A percentile compares a stretch with the other conserved stretches of the same genome.
Evolutionary conservation across 2,797 vertebrate genomes (phyloP).

Genomic region (Fundulus diaphanus): DNA sequence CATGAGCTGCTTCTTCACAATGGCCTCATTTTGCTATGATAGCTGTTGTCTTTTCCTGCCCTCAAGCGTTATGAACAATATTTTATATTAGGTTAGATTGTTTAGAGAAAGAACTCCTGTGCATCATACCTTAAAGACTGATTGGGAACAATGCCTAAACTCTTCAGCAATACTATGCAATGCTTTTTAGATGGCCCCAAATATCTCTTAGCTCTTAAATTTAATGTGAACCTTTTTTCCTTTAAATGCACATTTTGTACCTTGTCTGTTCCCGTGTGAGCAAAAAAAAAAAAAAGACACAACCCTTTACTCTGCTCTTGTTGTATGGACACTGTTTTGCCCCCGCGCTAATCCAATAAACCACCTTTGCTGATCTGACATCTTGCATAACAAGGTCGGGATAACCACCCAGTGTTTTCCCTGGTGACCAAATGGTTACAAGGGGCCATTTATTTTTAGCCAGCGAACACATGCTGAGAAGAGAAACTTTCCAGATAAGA

Average conservation of each 20-base stretch:
- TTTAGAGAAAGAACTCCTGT: not conserved
- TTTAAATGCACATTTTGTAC: not conserved
- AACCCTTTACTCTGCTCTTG: constrained; percentile 47
- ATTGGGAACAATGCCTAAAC: constrained; percentile 6
- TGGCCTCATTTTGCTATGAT: constrained; percentile 50
- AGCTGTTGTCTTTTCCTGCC: constrained; percentile 28
- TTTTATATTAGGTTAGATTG: not conserved
- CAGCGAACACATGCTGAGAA: constrained; percentile 45
- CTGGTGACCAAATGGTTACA: constrained; percentile 54
- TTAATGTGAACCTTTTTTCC: not conserved
- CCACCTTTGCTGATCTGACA: constrained; percentile 59
- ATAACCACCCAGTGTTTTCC: constrained; percentile 56
- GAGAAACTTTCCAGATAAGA: constrained; percentile 48
- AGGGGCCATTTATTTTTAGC: constrained; percentile 77
- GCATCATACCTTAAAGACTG: not conserved
- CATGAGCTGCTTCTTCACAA: constrained; percentile 47
- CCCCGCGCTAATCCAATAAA: constrained; percentile 71
- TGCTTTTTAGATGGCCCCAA: not conserved
- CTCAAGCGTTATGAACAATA: constrained; percentile 8
- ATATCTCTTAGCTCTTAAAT: not conserved
- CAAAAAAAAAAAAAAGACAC: constrained; percentile 28
- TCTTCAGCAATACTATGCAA: not conserved
- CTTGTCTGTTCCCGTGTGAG: not conserved
- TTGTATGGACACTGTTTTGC: constrained; percentile 47
- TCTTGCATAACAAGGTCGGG: constrained; percentile 67